Evolutionary conservation across 37 sponge, comb jelly and placozoan genomes (phyloP).

Genomic region (Aphrocallistes beatrix): DNA sequence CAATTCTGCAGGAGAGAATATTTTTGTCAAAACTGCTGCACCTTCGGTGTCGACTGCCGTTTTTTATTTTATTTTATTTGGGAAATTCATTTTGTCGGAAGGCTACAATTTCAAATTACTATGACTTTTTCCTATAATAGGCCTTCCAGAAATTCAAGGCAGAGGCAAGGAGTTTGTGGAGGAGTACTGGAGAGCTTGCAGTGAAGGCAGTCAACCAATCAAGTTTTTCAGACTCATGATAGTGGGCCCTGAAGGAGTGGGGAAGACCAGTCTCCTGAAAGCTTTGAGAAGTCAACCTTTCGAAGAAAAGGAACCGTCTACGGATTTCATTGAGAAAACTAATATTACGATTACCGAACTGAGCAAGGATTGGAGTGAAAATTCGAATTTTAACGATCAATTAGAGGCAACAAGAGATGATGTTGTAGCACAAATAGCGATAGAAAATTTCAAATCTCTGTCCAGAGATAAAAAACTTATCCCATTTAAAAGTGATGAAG

Average conservation of each 20-base stretch:
- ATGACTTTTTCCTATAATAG: too few species aligned
- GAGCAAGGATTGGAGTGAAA: slow-evolving; percentile 7
- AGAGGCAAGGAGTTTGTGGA: not conserved
- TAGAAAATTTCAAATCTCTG: not conserved
- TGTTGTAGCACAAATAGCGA: not conserved
- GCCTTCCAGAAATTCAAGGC: not conserved
- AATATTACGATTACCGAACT: not conserved
- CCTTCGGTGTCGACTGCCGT: too few species aligned
- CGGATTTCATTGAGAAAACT: slow-evolving; percentile 10
- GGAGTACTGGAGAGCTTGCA: not conserved
- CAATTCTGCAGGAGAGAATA: too few species aligned
- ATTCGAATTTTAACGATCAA: not conserved
- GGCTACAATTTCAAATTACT: too few species aligned
- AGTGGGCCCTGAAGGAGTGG: not conserved
- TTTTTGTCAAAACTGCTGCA: too few species aligned
- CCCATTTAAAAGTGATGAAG: not conserved
- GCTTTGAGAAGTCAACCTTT: not conserved
- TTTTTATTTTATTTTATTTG: too few species aligned
- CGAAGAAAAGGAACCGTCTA: not conserved
- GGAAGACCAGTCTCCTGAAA: slow-evolving; percentile 5
- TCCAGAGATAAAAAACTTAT: not conserved
- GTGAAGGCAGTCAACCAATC: slow-evolving; percentile 1
- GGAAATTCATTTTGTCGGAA: too few species aligned
- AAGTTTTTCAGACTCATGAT: not conserved
- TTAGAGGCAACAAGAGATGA: not conserved